Percentiles rank a stretch among this genome's conserved stretches.
These are phyloP conservation scores for Centropyge bicolor DNA, from an alignment of 2,797 vertebrate species.

Conservation along the genomic window DNA sequence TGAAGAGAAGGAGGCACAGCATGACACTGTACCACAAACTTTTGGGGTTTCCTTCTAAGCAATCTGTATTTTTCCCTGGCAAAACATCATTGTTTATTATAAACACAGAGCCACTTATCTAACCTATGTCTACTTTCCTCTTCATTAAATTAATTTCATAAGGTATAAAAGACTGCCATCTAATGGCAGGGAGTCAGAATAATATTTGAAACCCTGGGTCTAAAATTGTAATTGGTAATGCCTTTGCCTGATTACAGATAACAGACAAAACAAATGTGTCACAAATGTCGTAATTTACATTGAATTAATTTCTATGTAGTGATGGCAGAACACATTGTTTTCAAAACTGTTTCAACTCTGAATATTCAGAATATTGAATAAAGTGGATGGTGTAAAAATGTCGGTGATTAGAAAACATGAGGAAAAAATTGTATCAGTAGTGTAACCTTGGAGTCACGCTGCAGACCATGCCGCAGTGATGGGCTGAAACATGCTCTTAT, in stretches of 20 bases:
- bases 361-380: constrained; percentile 7
- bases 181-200: constrained; percentile 10
- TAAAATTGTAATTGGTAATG: not conserved
- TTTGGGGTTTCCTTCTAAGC: not conserved
- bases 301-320: not conserved
- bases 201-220: not conserved
- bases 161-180: constrained; percentile 41
- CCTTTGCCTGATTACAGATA: not conserved
- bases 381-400: not conserved
- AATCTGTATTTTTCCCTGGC: not conserved
- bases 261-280: constrained; percentile 13
- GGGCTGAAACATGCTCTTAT: constrained; percentile 67
- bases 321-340: not conserved
- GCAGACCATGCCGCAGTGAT: not conserved
- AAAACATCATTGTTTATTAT: not conserved
- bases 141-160: not conserved
- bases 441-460: not conserved
- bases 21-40: not conserved
- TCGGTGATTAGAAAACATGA: not conserved
- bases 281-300: not conserved
- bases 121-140: not conserved
- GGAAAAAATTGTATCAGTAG: not conserved
- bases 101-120: not conserved
- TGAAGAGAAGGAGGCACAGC: not conserved
- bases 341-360: not conserved